Base-by-base conservation (phyloP, 2,797 vertebrate genomes). In the Hoplostethus atlanticus region DNA sequence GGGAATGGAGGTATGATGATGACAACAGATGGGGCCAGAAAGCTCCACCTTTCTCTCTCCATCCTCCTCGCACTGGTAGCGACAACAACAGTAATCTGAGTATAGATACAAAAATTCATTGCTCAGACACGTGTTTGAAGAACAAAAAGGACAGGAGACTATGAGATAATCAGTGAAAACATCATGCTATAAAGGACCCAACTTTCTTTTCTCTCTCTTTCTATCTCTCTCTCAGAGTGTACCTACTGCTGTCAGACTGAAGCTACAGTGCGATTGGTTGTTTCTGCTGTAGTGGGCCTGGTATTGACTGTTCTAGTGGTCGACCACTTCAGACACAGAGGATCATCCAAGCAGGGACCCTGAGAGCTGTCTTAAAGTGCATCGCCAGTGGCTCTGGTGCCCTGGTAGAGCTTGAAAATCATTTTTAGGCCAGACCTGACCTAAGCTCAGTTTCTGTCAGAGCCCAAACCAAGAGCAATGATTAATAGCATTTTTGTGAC, bases 261-360 rank as follows among this genome's bases (percentile, higher is more conserved):
- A 30, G 7, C 40, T 38, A 63, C 65, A 8, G 58, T 63, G 15
- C 44, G 65, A 25, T 38, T 63, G 36, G 46, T 63, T 0, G 47
- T 75, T 34, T 75, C 73, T 16, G 47, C 59, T 4, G 44, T 63
- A 15, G 2, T 68, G 36, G 65, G 58, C n/a, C 36, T 75, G 73
- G n/a, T 40, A n/a, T 40, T 63, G 53, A 68, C 68, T 17, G n/a
- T 57, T 56, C 12, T 75, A 9, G 52, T 75, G 25, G 46, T 63
- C 10, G 64, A 75, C 44, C 52, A 75, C 47, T 48, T 68, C 5
- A 46, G 64, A 46, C 31, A 48, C 34, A 8, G 21, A 36, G 62
- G 34, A 38, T 62, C 36, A 56, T 16, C 44, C 65, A 47, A 5
- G 36, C 6, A 5, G 31, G 42, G 13, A 36, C 12, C n/a, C 42